These are phyloP conservation scores for Gymnothorax javanicus DNA, from an alignment of 2,797 vertebrate genomes.

Conservation along the genomic window DNA sequence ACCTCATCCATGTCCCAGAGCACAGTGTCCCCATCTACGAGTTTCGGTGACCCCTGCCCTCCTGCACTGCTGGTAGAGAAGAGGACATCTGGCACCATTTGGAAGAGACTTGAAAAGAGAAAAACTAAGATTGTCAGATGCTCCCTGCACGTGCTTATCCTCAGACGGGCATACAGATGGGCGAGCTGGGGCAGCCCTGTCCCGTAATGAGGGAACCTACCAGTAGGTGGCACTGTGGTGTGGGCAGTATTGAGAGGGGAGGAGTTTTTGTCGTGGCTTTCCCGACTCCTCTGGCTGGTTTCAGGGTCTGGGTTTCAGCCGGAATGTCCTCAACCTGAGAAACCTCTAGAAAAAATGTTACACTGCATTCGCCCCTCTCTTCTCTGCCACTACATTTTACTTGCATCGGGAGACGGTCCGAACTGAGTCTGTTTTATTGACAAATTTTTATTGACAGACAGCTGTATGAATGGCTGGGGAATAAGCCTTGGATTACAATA, in stretches of 20 bases:
- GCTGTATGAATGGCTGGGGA: neutral
- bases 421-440: neutral
- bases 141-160: slow-evolving; percentile 31
- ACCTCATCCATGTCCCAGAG: slow-evolving; percentile 89
- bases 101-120: slow-evolving; percentile 40
- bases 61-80: slow-evolving; percentile 39
- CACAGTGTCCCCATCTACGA: slow-evolving; percentile 95
- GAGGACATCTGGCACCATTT: slow-evolving; percentile 44
- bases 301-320: slow-evolving; percentile 24
- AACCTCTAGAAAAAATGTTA: neutral
- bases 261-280: neutral
- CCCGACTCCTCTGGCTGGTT: slow-evolving; percentile 28
- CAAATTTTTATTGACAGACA: neutral
- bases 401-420: neutral
- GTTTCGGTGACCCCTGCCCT: slow-evolving; percentile 86
- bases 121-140: too few relatives aligned
- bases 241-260: slow-evolving; percentile 25
- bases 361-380: neutral
- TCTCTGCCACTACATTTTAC: neutral
- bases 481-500: neutral
- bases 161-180: slow-evolving; percentile 34
- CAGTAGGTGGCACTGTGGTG: slow-evolving; percentile 42
- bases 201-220: slow-evolving; percentile 22
- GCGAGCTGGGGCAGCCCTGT: slow-evolving; percentile 24
- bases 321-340: neutral